phyloP scores from a whole-genome alignment of 2,797 vertebrate species.

The Rhadinocentrus ornatus region DNA sequence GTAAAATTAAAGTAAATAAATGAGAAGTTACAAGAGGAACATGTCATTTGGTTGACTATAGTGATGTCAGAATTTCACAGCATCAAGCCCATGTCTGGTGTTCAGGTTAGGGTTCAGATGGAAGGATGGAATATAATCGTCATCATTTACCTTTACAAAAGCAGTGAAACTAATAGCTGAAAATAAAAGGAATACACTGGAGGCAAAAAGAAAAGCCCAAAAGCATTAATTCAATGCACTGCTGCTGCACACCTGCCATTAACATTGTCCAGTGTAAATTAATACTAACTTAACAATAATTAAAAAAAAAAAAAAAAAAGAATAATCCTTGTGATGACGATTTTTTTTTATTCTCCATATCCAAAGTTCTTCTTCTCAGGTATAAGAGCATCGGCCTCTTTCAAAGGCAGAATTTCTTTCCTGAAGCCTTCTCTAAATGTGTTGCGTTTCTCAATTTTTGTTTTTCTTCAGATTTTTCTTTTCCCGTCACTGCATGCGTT shows the following conservation, averaged over 20 bases:
- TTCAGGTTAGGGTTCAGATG: conserved; percentile 87
- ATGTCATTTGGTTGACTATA: conserved; percentile 79
- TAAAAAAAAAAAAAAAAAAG: conserved; percentile 68
- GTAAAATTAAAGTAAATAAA: conserved; percentile 68
- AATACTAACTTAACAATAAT: conserved; percentile 86
- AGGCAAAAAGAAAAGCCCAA: conserved; percentile 90
- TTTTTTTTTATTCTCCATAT: conserved; percentile 64
- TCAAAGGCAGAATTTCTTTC: conserved; percentile 85
- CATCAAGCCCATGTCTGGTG: conserved; percentile 91
- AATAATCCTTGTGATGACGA: conserved; percentile 85
- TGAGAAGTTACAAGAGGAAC: conserved; percentile 85
- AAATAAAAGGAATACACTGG: conserved; percentile 88
- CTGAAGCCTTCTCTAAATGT: conserved; percentile 68
- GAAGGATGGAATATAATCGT: conserved; percentile 77
- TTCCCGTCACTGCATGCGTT: conserved; percentile 87
- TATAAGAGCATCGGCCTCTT: conserved; percentile 87
- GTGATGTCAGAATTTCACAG: conserved; percentile 92
- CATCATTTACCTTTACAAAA: conserved; percentile 92
- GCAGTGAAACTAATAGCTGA: conserved; percentile 91
- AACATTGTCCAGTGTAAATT: conserved; percentile 95
- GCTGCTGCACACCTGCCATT: conserved; percentile 89
- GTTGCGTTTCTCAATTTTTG: conserved; percentile 71
- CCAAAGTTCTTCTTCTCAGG: conserved; percentile 79
- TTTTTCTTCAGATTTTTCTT: conserved; percentile 77
- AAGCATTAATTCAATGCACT: conserved; percentile 85